A percentile compares a stretch with the other conserved stretches of the same genome.
Conservation (phyloP, 2,888 invertebrate species). For the Thymelicus acteon region DNA sequence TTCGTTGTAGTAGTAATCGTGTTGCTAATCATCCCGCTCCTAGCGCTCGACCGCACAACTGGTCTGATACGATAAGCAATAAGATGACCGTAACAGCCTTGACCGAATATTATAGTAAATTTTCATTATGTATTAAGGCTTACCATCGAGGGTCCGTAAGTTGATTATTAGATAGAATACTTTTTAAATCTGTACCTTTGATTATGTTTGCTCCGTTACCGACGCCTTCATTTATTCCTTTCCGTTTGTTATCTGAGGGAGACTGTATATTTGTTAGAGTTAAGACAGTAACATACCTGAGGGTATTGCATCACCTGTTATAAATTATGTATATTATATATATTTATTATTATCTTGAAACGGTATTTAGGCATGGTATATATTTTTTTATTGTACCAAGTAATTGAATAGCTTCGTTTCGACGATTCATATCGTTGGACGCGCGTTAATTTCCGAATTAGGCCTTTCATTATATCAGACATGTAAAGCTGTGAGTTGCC, state of each 20-base stretch:
- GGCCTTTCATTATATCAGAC: background rate
- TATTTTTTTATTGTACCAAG: conserved; percentile 45
- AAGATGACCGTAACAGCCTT: conserved; percentile 23
- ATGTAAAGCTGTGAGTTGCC: conserved; percentile 21
- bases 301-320: conserved; percentile 13
- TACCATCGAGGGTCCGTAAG: background rate
- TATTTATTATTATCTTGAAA: conserved; percentile 40
- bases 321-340: conserved; percentile 30
- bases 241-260: background rate
- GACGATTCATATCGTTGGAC: conserved; percentile 8
- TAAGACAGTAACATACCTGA: conserved; percentile 19
- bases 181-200: background rate
- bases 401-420: conserved; percentile 40
- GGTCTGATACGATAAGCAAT: conserved; percentile 21
- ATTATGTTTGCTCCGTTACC: conserved; percentile 7
- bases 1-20: conserved; percentile 38
- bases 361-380: conserved; percentile 40
- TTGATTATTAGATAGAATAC: background rate
- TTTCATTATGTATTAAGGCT: conserved; percentile 6
- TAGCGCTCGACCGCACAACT: background rate
- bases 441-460: background rate
- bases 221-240: background rate
- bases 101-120: conserved; percentile 19
- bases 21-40: conserved; percentile 15
- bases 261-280: conserved; percentile 23